A percentile compares a stretch with the other conserved stretches of the same genome.
phyloP scores from a whole-genome alignment of 2,113 vertebrate genomes.

The Lathamus discolor region DNA sequence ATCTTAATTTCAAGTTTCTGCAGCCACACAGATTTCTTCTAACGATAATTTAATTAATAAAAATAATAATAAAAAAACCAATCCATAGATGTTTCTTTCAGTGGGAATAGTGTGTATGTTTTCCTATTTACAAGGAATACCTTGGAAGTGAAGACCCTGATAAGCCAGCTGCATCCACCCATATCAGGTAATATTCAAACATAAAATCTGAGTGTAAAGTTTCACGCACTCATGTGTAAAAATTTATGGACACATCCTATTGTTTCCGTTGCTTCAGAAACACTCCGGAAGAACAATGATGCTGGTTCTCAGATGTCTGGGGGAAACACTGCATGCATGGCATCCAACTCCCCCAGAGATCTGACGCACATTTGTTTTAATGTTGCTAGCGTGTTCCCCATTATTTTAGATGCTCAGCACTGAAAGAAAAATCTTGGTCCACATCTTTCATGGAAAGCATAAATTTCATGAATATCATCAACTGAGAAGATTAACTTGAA shows the following conservation, averaged over 20 bases:
- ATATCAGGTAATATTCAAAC: background rate
- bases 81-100: accelerated
- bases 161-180: background rate
- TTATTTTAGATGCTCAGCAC: slow-evolving; percentile 2
- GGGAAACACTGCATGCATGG: background rate
- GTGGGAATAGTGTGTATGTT: background rate
- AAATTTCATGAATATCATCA: background rate
- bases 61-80: background rate
- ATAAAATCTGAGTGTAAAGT: background rate
- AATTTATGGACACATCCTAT: background rate
- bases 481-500: background rate
- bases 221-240: background rate
- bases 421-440: slow-evolving; percentile 14
- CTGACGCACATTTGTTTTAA: slow-evolving; percentile 33
- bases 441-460: background rate
- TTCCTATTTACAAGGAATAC: background rate
- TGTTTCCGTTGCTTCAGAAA: slow-evolving; percentile 42
- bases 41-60: background rate
- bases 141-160: background rate
- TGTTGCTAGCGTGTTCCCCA: background rate
- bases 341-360: slow-evolving; percentile 4
- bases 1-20: background rate
- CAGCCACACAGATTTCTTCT: background rate
- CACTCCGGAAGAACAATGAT: background rate
- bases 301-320: slow-evolving; percentile 40